phyloP scores from a whole-genome alignment of 2,888 invertebrate species.

The Perithous albicinctus region DNA sequence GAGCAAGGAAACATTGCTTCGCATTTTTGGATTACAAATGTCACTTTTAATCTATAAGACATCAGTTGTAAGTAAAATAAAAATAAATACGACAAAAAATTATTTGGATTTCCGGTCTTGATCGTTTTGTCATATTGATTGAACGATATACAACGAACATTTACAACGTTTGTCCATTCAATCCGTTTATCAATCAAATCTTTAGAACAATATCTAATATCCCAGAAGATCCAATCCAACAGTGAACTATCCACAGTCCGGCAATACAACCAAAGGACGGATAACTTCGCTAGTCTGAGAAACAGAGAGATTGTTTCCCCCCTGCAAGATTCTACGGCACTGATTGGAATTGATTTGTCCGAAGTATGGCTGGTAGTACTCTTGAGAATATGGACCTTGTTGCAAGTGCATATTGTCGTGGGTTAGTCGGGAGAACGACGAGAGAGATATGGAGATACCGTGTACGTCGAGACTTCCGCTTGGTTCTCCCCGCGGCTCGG shows the following conservation, averaged over 20 bases:
- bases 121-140: background rate
- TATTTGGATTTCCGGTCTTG: background rate
- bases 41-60: background rate
- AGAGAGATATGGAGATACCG: slow-evolving; percentile 21
- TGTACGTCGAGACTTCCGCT: slow-evolving; percentile 30
- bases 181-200: slow-evolving; percentile 34
- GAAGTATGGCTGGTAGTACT: slow-evolving; percentile 38
- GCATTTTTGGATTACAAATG: background rate
- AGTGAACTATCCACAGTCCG: slow-evolving; percentile 1
- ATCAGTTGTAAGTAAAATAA: background rate
- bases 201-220: background rate
- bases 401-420: slow-evolving; percentile 56
- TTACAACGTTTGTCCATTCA: background rate
- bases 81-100: background rate
- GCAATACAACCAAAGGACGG: background rate
- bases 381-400: slow-evolving; percentile 53
- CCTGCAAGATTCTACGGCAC: slow-evolving; percentile 40
- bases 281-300: slow-evolving; percentile 9
- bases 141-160: background rate
- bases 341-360: slow-evolving; percentile 62
- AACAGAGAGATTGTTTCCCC: slow-evolving; percentile 31
- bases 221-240: slow-evolving; percentile 21
- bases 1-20: background rate
- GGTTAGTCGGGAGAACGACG: slow-evolving; percentile 32
- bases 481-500: slow-evolving; percentile 31